Evolutionary conservation across 2,888 invertebrate species (phyloP).

Genomic region (Odiellus spinosus): DNA sequence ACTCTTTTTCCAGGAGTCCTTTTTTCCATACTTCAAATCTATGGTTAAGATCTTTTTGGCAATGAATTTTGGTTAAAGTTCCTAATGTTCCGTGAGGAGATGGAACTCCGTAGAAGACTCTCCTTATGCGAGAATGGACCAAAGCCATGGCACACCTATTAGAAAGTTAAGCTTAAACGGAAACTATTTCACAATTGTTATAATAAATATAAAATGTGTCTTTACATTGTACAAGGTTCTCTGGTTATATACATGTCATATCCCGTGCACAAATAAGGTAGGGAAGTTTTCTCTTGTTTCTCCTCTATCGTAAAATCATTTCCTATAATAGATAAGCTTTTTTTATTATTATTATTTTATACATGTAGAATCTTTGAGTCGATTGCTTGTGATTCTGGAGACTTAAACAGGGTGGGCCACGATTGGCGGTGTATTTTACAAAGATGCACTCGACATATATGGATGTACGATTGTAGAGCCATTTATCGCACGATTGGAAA

Average conservation of each 20-base stretch:
- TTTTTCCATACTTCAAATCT: slow-evolving; percentile 66
- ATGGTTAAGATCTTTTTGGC: slow-evolving; percentile 66
- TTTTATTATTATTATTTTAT: too few species aligned
- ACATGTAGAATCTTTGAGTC: too few species aligned
- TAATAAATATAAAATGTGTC: background rate
- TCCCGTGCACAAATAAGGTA: slow-evolving; percentile 38
- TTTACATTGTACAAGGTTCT: slow-evolving; percentile 74
- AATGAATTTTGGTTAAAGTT: slow-evolving; percentile 55
- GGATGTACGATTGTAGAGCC: too few species aligned
- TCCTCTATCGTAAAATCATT: too few species aligned
- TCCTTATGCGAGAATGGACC: slow-evolving; percentile 66
- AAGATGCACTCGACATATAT: too few species aligned
- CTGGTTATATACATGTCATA: slow-evolving; percentile 63
- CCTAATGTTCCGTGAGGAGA: slow-evolving; percentile 49
- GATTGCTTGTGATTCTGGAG: too few species aligned
- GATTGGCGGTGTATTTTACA: too few species aligned
- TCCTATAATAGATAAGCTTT: too few species aligned
- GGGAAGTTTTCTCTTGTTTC: background rate
- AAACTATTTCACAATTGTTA: background rate
- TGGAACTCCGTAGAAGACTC: slow-evolving; percentile 52
- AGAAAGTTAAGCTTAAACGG: background rate
- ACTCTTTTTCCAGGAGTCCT: slow-evolving; percentile 5
- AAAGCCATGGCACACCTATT: slow-evolving; percentile 77
- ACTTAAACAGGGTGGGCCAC: too few species aligned
- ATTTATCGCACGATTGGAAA: too few species aligned